Evolutionary conservation across 2,797 vertebrate species (phyloP).

Genomic region (Chaetodon trifasciatus): DNA sequence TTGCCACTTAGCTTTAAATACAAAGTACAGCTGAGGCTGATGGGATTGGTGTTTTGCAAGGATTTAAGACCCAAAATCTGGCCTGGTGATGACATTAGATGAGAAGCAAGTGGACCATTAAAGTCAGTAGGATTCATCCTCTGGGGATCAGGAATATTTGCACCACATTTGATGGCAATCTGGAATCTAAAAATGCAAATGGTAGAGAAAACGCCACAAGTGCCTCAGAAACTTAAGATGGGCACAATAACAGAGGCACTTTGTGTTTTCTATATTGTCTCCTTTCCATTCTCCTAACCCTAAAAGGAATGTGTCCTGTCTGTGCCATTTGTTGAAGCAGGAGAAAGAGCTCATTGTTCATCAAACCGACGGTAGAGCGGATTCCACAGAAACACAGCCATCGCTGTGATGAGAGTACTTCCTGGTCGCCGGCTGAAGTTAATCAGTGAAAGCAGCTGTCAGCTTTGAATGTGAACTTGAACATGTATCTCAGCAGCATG

Average conservation of each 20-base stretch:
- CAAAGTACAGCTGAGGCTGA: too few relatives aligned
- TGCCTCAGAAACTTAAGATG: neutral
- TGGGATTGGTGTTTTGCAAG: neutral
- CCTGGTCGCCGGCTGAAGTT: neutral
- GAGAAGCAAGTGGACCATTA: neutral
- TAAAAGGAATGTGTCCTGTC: neutral
- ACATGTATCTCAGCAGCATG: neutral
- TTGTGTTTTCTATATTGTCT: neutral
- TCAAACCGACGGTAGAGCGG: neutral
- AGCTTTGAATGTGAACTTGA: neutral
- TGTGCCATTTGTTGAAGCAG: neutral
- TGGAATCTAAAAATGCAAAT: neutral
- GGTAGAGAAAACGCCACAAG: neutral
- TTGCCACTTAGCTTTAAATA: neutral
- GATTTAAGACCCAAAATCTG: neutral
- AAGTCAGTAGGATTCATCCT: neutral
- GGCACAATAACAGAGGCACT: neutral
- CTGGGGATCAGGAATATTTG: neutral
- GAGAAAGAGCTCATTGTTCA: neutral
- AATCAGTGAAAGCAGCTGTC: conserved; percentile 13
- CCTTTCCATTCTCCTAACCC: neutral
- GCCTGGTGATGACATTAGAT: neutral
- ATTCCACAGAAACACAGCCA: neutral
- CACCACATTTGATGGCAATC: neutral
- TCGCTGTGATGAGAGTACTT: neutral